phyloP scores from a whole-genome alignment of 2,888 invertebrate species.

The Tigriopus californicus region DNA sequence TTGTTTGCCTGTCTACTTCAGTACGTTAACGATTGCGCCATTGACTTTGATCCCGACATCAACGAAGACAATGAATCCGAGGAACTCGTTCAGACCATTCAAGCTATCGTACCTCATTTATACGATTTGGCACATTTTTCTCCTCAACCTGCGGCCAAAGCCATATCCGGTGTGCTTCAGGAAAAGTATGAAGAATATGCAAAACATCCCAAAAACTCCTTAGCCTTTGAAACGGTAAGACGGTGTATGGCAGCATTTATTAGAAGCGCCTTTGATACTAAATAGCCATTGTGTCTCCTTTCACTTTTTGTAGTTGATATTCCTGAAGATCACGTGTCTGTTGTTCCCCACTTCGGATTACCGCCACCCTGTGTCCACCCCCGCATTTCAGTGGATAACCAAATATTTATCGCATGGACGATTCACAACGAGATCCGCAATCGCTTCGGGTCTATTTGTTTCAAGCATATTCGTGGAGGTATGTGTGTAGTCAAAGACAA shows the following conservation, averaged over 20 bases:
- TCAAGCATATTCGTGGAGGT: slow-evolving; percentile 53
- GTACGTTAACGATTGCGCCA: slow-evolving; percentile 43
- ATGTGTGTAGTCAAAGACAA: slow-evolving; percentile 21
- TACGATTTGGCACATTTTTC: slow-evolving; percentile 50
- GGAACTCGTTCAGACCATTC: not conserved
- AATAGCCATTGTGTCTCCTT: slow-evolving; percentile 7
- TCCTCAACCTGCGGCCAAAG: slow-evolving; percentile 42
- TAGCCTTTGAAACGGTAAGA: slow-evolving; percentile 26
- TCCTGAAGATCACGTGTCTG: slow-evolving; percentile 58
- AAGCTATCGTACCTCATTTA: slow-evolving; percentile 29
- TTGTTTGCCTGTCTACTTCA: slow-evolving; percentile 58
- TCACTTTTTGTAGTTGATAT: slow-evolving; percentile 37
- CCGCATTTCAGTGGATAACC: slow-evolving; percentile 58
- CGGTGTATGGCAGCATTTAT: too few species aligned
- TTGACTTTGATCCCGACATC: slow-evolving; percentile 4
- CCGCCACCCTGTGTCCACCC: slow-evolving; percentile 69
- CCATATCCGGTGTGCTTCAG: slow-evolving; percentile 19
- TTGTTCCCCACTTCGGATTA: slow-evolving; percentile 80
- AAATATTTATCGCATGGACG: slow-evolving; percentile 47
- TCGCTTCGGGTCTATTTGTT: slow-evolving; percentile 57
- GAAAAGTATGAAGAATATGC: slow-evolving; percentile 19
- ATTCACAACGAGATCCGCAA: slow-evolving; percentile 42
- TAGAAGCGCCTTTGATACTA: not conserved
- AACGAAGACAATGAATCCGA: not conserved
- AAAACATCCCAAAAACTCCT: slow-evolving; percentile 19